Evolutionary conservation across 2,888 invertebrate species (phyloP).

Genomic region (Meganola albula): DNA sequence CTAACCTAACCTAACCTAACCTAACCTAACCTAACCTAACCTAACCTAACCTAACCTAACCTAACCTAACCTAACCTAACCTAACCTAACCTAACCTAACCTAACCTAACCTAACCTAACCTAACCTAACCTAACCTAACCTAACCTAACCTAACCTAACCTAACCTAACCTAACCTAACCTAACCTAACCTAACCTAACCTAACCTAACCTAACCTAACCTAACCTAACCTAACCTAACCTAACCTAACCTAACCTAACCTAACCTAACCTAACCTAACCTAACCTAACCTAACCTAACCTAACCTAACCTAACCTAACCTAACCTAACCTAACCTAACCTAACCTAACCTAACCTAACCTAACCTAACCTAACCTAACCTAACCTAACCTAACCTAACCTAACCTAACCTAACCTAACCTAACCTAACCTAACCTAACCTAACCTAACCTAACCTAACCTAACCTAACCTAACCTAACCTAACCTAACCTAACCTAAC

Average conservation of each 20-base stretch:
- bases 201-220: conserved; percentile 13
- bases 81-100: conserved; percentile 8
- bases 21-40: conserved; percentile 14
- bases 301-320: conserved; percentile 12
- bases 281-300: conserved; percentile 12
- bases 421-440: conserved; percentile 13
- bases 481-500: conserved; percentile 1
- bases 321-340: conserved; percentile 11
- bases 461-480: not conserved
- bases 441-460: conserved; percentile 5
- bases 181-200: conserved; percentile 16
- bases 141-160: conserved; percentile 13
- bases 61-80: conserved; percentile 11
- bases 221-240: conserved; percentile 13
- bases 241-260: conserved; percentile 12
- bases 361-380: conserved; percentile 10
- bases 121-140: conserved; percentile 14
- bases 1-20: conserved; percentile 15
- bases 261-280: conserved; percentile 10
- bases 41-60: conserved; percentile 13
- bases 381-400: conserved; percentile 14
- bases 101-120: conserved; percentile 10
- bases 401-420: conserved; percentile 14
- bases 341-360: conserved; percentile 12
- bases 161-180: conserved; percentile 17